Evolutionary conservation across 1,140 invertebrate species (phyloP).

Genomic region (Battus philenor): DNA sequence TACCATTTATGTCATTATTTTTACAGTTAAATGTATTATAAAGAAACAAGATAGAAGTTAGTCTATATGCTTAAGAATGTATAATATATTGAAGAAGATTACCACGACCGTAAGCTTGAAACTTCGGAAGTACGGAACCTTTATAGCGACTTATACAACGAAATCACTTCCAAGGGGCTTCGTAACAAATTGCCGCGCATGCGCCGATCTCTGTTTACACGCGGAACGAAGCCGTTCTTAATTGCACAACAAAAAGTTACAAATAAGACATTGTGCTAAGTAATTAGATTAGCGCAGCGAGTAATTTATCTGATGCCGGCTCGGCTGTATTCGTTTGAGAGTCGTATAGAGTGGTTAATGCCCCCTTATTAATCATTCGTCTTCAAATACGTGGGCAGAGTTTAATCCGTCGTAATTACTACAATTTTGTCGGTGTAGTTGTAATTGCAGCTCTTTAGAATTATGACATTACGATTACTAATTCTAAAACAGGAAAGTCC

Average conservation of each 20-base stretch:
- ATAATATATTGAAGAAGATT: too few species aligned
- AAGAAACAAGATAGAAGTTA: neutral
- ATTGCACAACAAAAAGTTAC: constrained; percentile 60
- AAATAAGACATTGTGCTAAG: constrained; percentile 66
- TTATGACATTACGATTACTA: too few species aligned
- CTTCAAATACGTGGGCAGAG: constrained; percentile 9
- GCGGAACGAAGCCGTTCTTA: constrained; percentile 40
- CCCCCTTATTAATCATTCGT: constrained; percentile 15
- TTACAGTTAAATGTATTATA: too few species aligned
- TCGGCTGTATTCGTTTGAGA: constrained; percentile 15
- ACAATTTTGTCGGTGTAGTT: constrained; percentile 5
- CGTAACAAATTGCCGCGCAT: constrained; percentile 41
- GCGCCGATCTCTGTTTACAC: constrained; percentile 43
- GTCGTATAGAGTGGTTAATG: constrained; percentile 39
- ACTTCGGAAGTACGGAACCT: neutral
- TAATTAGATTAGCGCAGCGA: constrained; percentile 62
- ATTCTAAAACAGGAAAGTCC: too few species aligned
- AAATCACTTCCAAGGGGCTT: constrained; percentile 1
- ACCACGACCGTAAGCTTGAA: too few species aligned
- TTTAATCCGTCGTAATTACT: constrained; percentile 11
- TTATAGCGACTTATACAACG: neutral
- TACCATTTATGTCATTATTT: too few species aligned
- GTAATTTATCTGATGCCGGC: constrained; percentile 43
- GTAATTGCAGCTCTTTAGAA: neutral
- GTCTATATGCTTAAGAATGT: neutral